Conservation (phyloP, 2,888 invertebrate genomes). For the Epsilonema sp. region DNA sequence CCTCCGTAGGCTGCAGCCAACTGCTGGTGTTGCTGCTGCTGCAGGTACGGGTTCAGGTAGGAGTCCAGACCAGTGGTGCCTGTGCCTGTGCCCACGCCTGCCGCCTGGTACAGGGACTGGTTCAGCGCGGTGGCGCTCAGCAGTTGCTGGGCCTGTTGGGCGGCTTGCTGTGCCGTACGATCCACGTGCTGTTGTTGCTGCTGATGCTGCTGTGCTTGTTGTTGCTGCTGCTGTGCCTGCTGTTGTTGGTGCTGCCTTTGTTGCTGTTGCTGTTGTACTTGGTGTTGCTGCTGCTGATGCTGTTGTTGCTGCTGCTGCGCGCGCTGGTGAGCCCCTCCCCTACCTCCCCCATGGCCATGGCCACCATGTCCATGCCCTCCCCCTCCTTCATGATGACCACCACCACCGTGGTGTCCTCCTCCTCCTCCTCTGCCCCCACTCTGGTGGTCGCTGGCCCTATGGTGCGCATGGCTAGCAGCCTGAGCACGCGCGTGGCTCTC, state of each 20-base stretch:
- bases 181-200: background rate
- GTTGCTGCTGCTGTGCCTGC: too few species aligned
- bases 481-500: background rate
- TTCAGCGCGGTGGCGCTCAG: background rate
- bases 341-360: too few species aligned
- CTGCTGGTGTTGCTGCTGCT: background rate
- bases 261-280: background rate
- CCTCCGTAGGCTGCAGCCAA: background rate
- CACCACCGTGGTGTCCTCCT: too few species aligned
- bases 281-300: background rate
- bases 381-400: too few species aligned
- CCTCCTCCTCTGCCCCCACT: too few species aligned
- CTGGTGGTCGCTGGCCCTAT: too few species aligned
- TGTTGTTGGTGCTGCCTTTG: constrained; percentile 1
- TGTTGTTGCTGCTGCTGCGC: background rate
- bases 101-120: background rate
- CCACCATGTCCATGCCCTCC: too few species aligned
- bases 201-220: too few species aligned
- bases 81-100: background rate
- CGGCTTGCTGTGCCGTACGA: background rate
- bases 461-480: background rate
- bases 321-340: too few species aligned
- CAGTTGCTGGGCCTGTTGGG: background rate
- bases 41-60: background rate
- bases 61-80: background rate